Evolutionary conservation across 2,113 vertebrate genomes (phyloP).

Genomic region (Gambusia affinis): DNA sequence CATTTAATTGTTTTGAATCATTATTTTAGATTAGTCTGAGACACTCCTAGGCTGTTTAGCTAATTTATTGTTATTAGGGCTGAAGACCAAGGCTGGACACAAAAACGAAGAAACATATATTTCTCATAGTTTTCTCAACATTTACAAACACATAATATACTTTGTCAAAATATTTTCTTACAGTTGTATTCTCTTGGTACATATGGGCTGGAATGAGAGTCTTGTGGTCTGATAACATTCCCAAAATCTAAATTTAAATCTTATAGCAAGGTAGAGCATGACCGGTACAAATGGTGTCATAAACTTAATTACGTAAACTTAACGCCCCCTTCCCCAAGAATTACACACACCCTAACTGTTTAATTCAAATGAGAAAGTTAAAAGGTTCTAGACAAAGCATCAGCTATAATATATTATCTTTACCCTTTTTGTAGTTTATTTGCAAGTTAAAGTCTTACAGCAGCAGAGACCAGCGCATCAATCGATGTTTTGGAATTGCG

Average conservation of each 20-base stretch:
- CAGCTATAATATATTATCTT: not conserved
- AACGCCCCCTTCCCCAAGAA: not conserved
- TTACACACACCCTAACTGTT: not conserved
- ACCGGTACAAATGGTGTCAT: no score
- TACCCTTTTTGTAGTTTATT: not conserved
- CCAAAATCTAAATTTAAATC: no score
- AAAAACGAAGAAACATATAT: conserved; percentile 11
- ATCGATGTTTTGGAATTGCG: not conserved
- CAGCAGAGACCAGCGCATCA: not conserved
- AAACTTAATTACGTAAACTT: not conserved
- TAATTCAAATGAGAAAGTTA: not conserved
- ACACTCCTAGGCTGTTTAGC: not conserved
- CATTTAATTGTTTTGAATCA: conserved; percentile 1
- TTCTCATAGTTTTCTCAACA: conserved; percentile 9
- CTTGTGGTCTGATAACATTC: no score
- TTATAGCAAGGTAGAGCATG: no score
- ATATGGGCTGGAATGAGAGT: not conserved
- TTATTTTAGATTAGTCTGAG: conserved; percentile 5
- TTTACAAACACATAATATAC: conserved; percentile 10
- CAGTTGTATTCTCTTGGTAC: conserved; percentile 1
- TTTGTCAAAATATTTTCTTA: conserved; percentile 2
- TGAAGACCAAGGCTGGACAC: conserved; percentile 20
- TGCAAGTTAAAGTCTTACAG: not conserved
- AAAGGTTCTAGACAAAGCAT: not conserved
- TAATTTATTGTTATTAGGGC: conserved; percentile 36